Conservation (phyloP, 2,797 vertebrate species). For the Pseudomugil gertrudae region DNA sequence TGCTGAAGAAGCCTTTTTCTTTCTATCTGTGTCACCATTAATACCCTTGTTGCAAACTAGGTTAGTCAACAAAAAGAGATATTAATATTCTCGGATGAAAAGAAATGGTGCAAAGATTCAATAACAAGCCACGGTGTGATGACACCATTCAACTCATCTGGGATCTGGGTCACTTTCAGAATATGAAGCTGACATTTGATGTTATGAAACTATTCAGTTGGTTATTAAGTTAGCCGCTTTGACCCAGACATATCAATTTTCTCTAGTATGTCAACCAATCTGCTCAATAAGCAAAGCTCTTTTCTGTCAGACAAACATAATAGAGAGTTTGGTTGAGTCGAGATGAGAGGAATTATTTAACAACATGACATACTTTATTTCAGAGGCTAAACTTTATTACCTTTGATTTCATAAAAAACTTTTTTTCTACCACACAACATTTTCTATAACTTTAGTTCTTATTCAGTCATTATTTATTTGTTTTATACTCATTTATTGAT, state of each 20-base stretch:
- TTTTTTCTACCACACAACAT: no score
- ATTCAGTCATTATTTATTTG: no score
- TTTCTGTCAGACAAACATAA: no score
- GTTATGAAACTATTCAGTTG: not conserved
- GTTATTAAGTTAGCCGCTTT: not conserved
- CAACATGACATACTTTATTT: not conserved
- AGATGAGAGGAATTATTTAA: not conserved
- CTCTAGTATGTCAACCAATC: not conserved
- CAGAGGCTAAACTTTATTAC: no score
- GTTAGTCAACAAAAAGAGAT: conserved; percentile 7
- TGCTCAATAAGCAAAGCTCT: not conserved
- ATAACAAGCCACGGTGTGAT: not conserved
- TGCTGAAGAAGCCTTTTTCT: conserved; percentile 10
- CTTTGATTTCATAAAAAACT: no score
- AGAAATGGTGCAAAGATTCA: conserved; percentile 9
- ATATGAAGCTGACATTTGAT: conserved; percentile 14
- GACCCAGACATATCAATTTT: conserved; percentile 14
- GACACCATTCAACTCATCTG: not conserved
- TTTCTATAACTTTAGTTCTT: no score
- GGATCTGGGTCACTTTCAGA: conserved; percentile 40
- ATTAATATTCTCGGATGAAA: not conserved
- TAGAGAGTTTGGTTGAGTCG: not conserved
- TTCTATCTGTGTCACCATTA: not conserved
- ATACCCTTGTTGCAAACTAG: not conserved
- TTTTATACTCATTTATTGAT: no score